Base-by-base conservation (phyloP, 2,888 invertebrate genomes). In the Cepaea hortensis region DNA sequence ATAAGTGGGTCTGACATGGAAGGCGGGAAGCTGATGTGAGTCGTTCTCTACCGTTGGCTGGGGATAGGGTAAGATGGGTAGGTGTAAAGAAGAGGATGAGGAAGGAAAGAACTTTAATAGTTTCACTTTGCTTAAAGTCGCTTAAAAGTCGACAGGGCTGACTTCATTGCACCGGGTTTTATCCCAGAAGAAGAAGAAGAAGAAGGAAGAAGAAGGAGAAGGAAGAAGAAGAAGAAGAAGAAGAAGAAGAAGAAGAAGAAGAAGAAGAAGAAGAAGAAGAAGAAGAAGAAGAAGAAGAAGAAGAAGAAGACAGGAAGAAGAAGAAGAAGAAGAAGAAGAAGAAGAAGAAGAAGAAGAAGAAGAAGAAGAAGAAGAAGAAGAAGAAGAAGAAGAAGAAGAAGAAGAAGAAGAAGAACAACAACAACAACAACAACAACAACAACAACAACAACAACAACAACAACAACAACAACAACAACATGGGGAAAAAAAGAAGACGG, bases 271-370 rank as follows among this genome's bases (percentile, higher is more conserved):
- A 35, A 35, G 35, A 35, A 35, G 35, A 35, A 35, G 35, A 55
- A 83, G 83, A 83, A 70, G 72, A 55, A 73, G 61, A 83, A 72
- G 72, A 61, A 83, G 73, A 83, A 72, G 50, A 72, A 84, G 73
- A 84, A 72, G 1, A 75, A 75, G 55, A 35, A 20, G 18, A 35
- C 15, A 61, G 18, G 81, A 81, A 23, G 23, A 68, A 84, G 61
- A 13, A 62, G 50, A 50, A 73, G 73, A 73, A n/a, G 73, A 62
- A 75, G n/a, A 75, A 50, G 72, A 50, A 84, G 75, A 73, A 72
- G 50, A n/a, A 48, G 75, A 55, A 50, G 50, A 72, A 73, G 55
- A 75, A 4, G 72, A 72, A 73, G 61, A 83, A 73, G 61, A 50
- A 61, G 55, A 73, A 73, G 72, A 46, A 61, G 23, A 72, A 73